Percentiles rank a stretch among this genome's conserved stretches.
Conservation (phyloP, 2,113 vertebrate species). For the Charadrius vociferus region DNA sequence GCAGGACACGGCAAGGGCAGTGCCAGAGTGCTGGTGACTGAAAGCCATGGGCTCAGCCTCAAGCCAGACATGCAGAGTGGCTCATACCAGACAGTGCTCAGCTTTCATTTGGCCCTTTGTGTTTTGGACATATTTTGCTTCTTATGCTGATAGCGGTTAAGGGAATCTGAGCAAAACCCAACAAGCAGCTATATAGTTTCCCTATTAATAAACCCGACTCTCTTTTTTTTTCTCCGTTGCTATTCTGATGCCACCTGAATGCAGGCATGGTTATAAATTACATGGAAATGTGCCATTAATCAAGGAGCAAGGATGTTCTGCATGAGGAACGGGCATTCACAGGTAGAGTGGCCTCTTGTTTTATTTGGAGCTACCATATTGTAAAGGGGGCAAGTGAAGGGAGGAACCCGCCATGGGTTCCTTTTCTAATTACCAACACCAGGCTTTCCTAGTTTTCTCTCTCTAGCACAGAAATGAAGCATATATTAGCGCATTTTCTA, state of each 20-base stretch:
- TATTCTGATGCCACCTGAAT: background rate
- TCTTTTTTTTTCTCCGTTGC: background rate
- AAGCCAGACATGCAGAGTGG: background rate
- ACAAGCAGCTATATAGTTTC: background rate
- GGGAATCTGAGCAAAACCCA: background rate
- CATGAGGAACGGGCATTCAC: background rate
- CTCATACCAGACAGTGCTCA: background rate
- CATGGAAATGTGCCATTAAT: conserved; percentile 8
- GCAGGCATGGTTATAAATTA: background rate
- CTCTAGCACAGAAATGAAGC: background rate
- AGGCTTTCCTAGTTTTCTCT: background rate
- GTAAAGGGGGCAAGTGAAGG: background rate
- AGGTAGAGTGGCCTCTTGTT: background rate
- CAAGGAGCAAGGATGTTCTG: background rate
- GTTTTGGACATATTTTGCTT: background rate
- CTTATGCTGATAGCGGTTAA: background rate
- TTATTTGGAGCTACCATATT: background rate
- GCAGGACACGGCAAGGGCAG: rapidly evolving
- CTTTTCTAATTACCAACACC: background rate
- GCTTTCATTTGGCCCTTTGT: background rate
- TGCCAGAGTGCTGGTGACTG: background rate
- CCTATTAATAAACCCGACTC: background rate
- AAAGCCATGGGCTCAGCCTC: background rate
- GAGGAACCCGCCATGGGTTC: background rate
- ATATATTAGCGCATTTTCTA: background rate